A percentile compares a stretch with the other conserved stretches of the same genome.
Evolutionary conservation across 2,888 invertebrate genomes (phyloP).

Genomic region (Panzeria rudis): DNA sequence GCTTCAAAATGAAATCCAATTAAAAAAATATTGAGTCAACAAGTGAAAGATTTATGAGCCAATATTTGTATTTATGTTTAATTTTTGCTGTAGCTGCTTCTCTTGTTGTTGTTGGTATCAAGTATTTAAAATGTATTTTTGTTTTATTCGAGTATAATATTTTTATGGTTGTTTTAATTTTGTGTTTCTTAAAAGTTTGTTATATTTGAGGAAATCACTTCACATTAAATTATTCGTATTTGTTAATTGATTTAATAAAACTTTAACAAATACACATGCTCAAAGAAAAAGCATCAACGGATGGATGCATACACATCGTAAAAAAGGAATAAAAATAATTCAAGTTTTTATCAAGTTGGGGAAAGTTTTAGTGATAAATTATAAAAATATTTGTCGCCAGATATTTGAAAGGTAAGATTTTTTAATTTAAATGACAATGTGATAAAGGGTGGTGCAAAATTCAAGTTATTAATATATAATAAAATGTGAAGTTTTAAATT

Average conservation of each 20-base stretch:
- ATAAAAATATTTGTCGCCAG: conserved; percentile 18
- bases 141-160: conserved; percentile 33
- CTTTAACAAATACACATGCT: neutral
- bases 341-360: conserved; percentile 9
- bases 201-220: conserved; percentile 66
- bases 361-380: conserved; percentile 12
- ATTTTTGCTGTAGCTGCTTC: conserved; percentile 28
- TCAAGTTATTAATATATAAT: too few relatives aligned
- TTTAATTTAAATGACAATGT: neutral
- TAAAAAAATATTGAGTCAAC: conserved; percentile 77
- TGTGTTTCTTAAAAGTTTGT: conserved; percentile 38
- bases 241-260: conserved; percentile 67
- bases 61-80: conserved; percentile 69
- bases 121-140: conserved; percentile 39
- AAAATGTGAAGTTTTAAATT: too few relatives aligned
- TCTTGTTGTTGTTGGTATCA: neutral
- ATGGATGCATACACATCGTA: conserved; percentile 13
- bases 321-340: conserved; percentile 7
- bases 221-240: conserved; percentile 53
- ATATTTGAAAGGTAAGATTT: neutral
- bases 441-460: neutral
- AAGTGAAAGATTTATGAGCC: conserved; percentile 81
- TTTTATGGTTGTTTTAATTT: conserved; percentile 42
- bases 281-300: neutral
- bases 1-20: conserved; percentile 74